Evolutionary conservation across 2,113 vertebrate species (phyloP).

Genomic region (Globicephala melas): DNA sequence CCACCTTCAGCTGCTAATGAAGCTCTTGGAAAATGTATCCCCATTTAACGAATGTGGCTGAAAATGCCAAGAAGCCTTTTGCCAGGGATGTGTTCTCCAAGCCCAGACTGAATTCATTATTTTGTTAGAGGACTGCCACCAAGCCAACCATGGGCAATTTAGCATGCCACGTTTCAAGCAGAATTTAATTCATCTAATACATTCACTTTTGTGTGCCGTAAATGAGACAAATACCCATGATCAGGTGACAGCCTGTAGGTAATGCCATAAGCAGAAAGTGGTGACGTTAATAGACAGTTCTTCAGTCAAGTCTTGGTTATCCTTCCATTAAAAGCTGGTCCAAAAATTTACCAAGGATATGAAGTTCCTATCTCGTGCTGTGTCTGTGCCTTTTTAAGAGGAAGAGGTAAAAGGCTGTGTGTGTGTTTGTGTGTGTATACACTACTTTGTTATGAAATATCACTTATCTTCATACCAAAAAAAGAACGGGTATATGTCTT

Average conservation of each 20-base stretch:
- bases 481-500: neutral
- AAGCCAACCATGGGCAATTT: conserved; percentile 47
- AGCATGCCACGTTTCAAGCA: conserved; percentile 51
- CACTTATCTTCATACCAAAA: neutral
- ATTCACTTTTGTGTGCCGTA: neutral
- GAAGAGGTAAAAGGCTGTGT: neutral
- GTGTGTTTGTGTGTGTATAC: neutral
- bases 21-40: conserved; percentile 50
- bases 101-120: neutral
- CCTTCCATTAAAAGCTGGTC: neutral
- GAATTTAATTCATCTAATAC: conserved; percentile 32
- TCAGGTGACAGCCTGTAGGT: neutral
- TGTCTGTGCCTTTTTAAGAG: neutral
- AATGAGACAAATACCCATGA: neutral
- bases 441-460: neutral
- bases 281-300: neutral
- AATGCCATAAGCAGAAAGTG: neutral
- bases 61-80: conserved; percentile 35
- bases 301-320: neutral
- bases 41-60: neutral
- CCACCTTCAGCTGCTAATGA: conserved; percentile 51
- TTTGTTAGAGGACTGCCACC: conserved; percentile 17
- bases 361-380: neutral
- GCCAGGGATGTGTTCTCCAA: conserved; percentile 31
- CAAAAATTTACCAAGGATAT: neutral